Percentiles rank a stretch among this genome's conserved stretches.
Conservation (phyloP, 2,113 vertebrate genomes). For the Rhodinocichla rosea region DNA sequence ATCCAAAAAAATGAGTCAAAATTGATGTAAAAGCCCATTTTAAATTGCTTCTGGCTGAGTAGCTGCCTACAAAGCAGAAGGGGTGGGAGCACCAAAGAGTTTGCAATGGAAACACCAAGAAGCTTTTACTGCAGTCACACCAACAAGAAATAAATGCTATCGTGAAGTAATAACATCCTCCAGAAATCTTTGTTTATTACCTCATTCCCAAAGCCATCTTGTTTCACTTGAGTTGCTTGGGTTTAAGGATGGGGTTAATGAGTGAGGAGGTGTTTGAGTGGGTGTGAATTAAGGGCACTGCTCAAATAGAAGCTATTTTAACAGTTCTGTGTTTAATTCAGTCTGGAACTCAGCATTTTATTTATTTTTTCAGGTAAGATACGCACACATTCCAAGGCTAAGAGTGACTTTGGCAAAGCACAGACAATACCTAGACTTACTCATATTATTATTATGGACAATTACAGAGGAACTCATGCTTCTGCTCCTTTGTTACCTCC, state of each 20-base stretch:
- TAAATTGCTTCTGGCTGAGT: constrained; percentile 4
- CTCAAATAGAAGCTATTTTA: constrained; percentile 43
- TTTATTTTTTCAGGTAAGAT: constrained; percentile 26
- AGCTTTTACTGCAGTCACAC: background rate
- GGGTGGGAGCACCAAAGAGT: constrained; percentile 1
- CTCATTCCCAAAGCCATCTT: constrained; percentile 15
- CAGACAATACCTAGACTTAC: background rate
- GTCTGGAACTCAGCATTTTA: background rate
- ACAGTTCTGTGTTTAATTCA: constrained; percentile 33
- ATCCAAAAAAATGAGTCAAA: background rate
- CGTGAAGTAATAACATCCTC: constrained; percentile 36
- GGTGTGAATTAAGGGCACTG: constrained; percentile 33
- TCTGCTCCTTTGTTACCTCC: background rate
- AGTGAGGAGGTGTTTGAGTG: background rate
- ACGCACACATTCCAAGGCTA: background rate
- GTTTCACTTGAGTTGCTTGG: constrained; percentile 39
- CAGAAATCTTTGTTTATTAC: constrained; percentile 38
- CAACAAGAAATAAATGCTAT: background rate
- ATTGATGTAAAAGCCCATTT: constrained; percentile 18
- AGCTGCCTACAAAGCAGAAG: background rate
- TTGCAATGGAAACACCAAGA: constrained; percentile 26
- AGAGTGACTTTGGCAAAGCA: constrained; percentile 13
- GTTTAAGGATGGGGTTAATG: constrained; percentile 6
- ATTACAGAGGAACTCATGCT: background rate
- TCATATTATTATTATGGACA: background rate